Base-by-base conservation (phyloP, 2,888 invertebrate genomes). In the Griposia aprilina region DNA sequence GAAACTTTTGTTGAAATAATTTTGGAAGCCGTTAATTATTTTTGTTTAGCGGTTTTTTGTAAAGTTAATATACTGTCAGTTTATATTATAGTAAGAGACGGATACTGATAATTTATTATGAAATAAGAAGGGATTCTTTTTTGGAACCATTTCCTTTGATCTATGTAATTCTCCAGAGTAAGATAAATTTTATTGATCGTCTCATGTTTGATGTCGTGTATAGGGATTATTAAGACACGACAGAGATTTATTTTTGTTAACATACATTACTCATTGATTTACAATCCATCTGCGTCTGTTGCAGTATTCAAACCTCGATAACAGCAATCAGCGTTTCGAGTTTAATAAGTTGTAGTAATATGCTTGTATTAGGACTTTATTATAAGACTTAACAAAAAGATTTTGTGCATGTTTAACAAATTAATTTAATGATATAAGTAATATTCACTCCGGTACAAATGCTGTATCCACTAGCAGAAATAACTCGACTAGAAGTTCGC, bases 11-110 rank as follows among this genome's bases (percentile, higher is more conserved):
- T 48, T 23, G 7, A 60, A 65, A 74, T 67, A 41, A 74, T 66
- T 69, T 84, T 41, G 20, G 48, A 48, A 50, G 23, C 13, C 15
- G 20, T 17, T 45, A 57, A 66, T 60, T 65, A 79, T 79, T 73
- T 73, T 69, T 55, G 48, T 41, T 41, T 30, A 1, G 36, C 20
- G 13, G 48, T 13, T 55, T 76, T 81, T 62, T 67, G 41, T 57
- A 2, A 50, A 82, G 55, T 76, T 81, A 41, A n/a, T 41, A 60
- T 41, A 23, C 8, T 48, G 30, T 48, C 36, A 48, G 48, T 45
- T 69, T 23, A 80, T 55, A 76, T 69, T 23, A 80, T 55, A 76
- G n/a, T 59, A 15, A 65, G 13, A 4, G 17, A 26, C 7, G 41
- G 30, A 41, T 15, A n/a, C 52, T 55, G 59, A 20, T n/a, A 41